phyloP scores from a whole-genome alignment of 2,888 invertebrate genomes.

The Drosophila fulvimacula region DNA sequence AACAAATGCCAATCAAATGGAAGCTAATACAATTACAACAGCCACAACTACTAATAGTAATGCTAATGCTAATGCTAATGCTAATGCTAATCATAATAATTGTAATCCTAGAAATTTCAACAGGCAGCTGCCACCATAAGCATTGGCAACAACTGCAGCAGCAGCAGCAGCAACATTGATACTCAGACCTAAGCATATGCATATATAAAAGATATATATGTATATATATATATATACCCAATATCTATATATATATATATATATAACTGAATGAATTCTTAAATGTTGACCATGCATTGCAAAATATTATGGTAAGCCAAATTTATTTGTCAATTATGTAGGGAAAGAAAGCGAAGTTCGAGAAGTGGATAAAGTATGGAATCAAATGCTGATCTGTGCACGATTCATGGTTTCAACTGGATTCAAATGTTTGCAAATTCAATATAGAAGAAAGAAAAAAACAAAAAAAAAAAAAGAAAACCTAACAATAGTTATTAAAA shows the following conservation, averaged over 20 bases:
- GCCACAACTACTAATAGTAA: slow-evolving; percentile 42
- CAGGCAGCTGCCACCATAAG: slow-evolving; percentile 62
- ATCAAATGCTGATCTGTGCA: slow-evolving; percentile 61
- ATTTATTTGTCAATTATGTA: slow-evolving; percentile 75
- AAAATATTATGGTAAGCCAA: slow-evolving; percentile 77
- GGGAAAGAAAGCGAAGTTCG: slow-evolving; percentile 12
- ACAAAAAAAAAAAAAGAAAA: slow-evolving; percentile 9
- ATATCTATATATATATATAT: slow-evolving; percentile 22
- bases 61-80: slow-evolving; percentile 45
- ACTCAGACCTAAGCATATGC: slow-evolving; percentile 63
- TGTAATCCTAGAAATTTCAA: slow-evolving; percentile 61
- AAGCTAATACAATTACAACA: slow-evolving; percentile 65
- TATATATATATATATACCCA: slow-evolving; percentile 11
- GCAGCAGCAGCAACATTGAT: slow-evolving; percentile 66
- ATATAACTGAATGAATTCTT: slow-evolving; percentile 51
- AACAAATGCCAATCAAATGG: slow-evolving; percentile 73
- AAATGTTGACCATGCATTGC: slow-evolving; percentile 75
- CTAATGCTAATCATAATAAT: slow-evolving; percentile 44
- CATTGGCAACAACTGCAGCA: slow-evolving; percentile 38
- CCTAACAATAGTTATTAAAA: neutral
- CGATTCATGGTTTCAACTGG: slow-evolving; percentile 71
- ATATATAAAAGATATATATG: slow-evolving; percentile 16
- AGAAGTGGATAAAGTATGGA: slow-evolving; percentile 20
- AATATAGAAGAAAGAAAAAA: slow-evolving; percentile 9
- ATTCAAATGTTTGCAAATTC: slow-evolving; percentile 62